Conservation (phyloP, 2,888 invertebrate species). For the Parascotia fuliginaria region DNA sequence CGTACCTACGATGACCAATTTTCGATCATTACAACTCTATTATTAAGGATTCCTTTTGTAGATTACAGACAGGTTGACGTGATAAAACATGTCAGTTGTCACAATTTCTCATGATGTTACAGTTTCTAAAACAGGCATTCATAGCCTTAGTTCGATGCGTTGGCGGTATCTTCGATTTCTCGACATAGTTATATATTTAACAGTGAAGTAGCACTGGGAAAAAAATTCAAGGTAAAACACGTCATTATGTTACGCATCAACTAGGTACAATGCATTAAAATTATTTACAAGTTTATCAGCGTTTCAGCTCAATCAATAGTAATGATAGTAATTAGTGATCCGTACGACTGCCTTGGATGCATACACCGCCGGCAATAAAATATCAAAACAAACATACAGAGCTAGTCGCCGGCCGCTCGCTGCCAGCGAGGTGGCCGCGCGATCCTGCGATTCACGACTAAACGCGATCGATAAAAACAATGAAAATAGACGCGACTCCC, state of each 20-base stretch:
- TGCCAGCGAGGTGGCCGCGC: slow-evolving; percentile 47
- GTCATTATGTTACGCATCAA: slow-evolving; percentile 47
- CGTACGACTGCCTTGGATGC: slow-evolving; percentile 21
- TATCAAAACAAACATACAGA: slow-evolving; percentile 80
- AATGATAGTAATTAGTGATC: slow-evolving; percentile 8
- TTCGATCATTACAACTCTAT: not conserved
- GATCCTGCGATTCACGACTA: slow-evolving; percentile 63
- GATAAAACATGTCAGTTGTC: not conserved
- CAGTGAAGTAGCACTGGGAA: slow-evolving; percentile 2
- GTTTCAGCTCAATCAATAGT: not conserved
- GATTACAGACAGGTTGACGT: too few relatives aligned
- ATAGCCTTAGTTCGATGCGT: slow-evolving; percentile 9
- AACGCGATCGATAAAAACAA: slow-evolving; percentile 81
- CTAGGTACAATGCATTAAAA: too few relatives aligned
- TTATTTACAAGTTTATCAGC: too few relatives aligned
- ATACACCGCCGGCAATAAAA: slow-evolving; percentile 44
- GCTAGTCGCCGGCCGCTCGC: slow-evolving; percentile 61
- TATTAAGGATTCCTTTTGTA: not conserved
- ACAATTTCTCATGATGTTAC: too few relatives aligned
- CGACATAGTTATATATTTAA: not conserved
- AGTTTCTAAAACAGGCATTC: too few relatives aligned
- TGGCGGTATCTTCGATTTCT: slow-evolving; percentile 1
- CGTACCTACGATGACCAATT: not conserved
- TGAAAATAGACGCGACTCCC: slow-evolving; percentile 69
- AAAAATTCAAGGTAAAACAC: slow-evolving; percentile 44